Conservation (phyloP, 2,797 vertebrate species). For the Zenarchopterus dispar region DNA sequence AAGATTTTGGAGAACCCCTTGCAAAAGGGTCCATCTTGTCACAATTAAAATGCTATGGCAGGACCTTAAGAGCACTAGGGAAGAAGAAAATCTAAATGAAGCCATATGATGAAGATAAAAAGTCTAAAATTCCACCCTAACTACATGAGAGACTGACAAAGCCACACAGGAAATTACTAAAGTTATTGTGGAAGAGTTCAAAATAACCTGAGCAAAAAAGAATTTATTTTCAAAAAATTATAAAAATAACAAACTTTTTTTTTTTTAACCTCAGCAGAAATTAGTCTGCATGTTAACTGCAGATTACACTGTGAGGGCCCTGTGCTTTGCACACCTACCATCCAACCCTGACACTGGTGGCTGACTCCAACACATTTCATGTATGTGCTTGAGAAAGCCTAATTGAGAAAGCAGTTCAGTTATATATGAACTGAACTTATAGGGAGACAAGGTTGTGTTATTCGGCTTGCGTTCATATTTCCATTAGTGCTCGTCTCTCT, state of each 20-base stretch:
- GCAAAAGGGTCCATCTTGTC: no score
- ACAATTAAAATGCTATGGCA: no score
- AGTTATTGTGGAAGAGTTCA: no score
- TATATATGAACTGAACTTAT: conserved; percentile 14
- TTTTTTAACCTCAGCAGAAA: not conserved
- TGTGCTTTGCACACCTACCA: conserved; percentile 1
- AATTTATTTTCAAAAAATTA: not conserved
- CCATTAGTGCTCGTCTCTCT: conserved; percentile 23
- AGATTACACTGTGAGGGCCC: not conserved
- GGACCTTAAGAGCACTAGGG: no score
- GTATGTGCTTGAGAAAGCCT: conserved; percentile 1
- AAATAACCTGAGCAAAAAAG: not conserved
- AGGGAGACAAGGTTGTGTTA: conserved; percentile 3
- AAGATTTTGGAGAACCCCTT: no score
- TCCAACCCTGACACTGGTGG: not conserved
- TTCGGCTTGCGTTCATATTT: conserved; percentile 44
- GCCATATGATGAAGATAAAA: no score
- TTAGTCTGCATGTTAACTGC: not conserved
- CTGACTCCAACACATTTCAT: not conserved
- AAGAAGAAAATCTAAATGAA: no score
- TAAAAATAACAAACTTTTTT: not conserved
- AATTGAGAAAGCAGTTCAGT: conserved; percentile 9
- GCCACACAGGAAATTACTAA: no score
- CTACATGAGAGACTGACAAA: no score
- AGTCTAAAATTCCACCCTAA: no score